A percentile compares a stretch with the other conserved stretches of the same genome.
Evolutionary conservation across 2,113 vertebrate genomes (phyloP).

Genomic region (Semnornis frantzii): DNA sequence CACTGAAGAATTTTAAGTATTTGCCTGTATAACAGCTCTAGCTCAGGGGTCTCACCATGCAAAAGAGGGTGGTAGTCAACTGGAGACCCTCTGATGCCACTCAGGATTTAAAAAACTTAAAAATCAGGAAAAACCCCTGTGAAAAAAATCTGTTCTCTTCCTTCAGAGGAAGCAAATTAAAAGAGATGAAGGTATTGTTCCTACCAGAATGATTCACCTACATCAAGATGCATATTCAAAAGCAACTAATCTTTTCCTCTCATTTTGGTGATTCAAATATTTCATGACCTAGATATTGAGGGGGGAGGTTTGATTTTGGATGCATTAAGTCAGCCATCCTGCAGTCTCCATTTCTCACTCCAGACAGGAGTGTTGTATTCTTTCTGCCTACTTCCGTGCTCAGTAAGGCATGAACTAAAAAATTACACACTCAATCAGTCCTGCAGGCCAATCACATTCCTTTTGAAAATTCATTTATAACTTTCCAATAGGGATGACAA

Average conservation of each 20-base stretch:
- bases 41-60: background rate
- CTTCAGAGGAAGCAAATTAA: background rate
- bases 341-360: background rate
- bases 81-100: background rate
- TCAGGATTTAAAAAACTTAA: background rate
- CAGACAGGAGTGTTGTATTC: background rate
- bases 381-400: background rate
- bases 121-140: background rate
- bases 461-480: background rate
- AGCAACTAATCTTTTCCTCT: background rate
- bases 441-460: background rate
- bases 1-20: background rate
- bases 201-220: background rate
- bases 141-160: background rate
- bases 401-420: background rate
- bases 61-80: background rate
- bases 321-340: background rate
- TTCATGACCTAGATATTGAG: background rate
- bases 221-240: background rate
- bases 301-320: background rate
- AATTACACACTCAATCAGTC: background rate
- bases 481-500: background rate
- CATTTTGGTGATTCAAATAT: background rate
- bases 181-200: background rate
- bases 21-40: background rate